Conservation (phyloP, 2,797 vertebrate genomes). For the Coilia nasus region DNA sequence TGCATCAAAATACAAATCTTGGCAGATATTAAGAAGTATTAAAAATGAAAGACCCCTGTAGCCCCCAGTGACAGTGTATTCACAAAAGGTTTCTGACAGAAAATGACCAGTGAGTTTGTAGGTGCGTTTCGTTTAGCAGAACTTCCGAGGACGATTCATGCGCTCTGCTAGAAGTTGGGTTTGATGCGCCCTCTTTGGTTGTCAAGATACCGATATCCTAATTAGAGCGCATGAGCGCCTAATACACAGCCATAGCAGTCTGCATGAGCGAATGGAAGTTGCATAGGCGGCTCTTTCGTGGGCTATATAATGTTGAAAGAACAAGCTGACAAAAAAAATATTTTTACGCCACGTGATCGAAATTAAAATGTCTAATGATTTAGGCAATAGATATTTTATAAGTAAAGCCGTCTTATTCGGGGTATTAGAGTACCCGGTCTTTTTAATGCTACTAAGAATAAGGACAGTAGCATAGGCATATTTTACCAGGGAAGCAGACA, state of each 20-base stretch:
- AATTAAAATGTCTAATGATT: neutral
- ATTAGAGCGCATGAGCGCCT: neutral
- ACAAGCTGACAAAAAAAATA: neutral
- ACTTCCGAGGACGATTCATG: neutral
- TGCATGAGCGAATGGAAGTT: neutral
- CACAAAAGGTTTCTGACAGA: neutral
- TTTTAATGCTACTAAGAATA: neutral
- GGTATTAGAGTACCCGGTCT: neutral
- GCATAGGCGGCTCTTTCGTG: neutral
- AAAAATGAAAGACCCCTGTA: no score
- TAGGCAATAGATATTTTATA: neutral
- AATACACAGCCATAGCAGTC: neutral
- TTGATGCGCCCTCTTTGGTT: slow-evolving; percentile 12
- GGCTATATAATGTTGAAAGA: neutral
- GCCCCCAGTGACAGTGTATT: neutral
- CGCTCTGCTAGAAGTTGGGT: neutral
- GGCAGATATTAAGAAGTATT: neutral
- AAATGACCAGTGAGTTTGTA: neutral
- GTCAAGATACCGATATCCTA: neutral
- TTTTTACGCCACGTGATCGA: neutral
- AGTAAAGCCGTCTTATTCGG: neutral
- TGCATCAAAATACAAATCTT: neutral
- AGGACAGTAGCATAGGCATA: neutral
- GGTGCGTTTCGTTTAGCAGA: neutral
- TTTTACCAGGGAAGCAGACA: neutral